phyloP scores from a whole-genome alignment of 92 coral and sea anemone genomes.

The Bergia sp. region DNA sequence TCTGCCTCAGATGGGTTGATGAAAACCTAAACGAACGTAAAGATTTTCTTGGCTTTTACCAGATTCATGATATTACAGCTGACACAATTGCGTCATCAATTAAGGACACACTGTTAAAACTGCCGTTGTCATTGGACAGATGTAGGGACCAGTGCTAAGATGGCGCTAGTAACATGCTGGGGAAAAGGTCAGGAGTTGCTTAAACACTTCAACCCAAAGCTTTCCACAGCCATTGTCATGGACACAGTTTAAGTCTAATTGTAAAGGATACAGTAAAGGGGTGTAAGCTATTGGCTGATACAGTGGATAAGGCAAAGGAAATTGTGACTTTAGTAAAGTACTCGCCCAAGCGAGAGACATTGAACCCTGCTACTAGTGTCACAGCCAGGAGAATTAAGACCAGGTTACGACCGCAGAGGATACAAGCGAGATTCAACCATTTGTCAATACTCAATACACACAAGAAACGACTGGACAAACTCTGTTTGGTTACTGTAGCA shows the following conservation, averaged over 20 bases:
- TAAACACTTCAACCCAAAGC: constrained; percentile 17
- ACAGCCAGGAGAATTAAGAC: constrained; percentile 59
- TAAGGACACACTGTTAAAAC: constrained; percentile 28
- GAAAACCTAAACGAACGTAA: constrained; percentile 35
- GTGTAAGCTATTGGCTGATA: constrained; percentile 43
- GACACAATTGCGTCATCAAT: constrained; percentile 34
- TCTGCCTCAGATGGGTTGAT: constrained; percentile 57
- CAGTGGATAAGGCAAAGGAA: constrained; percentile 49
- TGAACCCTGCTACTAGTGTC: constrained; percentile 60
- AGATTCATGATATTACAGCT: constrained; percentile 50
- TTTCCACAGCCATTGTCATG: constrained; percentile 3
- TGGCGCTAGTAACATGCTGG: constrained; percentile 62
- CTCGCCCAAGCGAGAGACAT: constrained; percentile 52
- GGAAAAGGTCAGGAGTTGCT: constrained; percentile 43
- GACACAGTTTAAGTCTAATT: constrained; percentile 20
- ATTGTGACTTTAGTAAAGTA: constrained; percentile 45
- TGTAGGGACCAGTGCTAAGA: constrained; percentile 70
- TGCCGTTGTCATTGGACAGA: not conserved
- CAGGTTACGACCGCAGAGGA: too few species aligned
- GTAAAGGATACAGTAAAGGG: constrained; percentile 43
- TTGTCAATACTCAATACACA: too few species aligned
- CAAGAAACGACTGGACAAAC: constrained; percentile 1
- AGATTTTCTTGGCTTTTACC: constrained; percentile 56
- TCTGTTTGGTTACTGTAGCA: too few species aligned
- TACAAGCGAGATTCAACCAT: too few species aligned